Conservation (phyloP, 2,888 invertebrate genomes). For the Cepaea hortensis region DNA sequence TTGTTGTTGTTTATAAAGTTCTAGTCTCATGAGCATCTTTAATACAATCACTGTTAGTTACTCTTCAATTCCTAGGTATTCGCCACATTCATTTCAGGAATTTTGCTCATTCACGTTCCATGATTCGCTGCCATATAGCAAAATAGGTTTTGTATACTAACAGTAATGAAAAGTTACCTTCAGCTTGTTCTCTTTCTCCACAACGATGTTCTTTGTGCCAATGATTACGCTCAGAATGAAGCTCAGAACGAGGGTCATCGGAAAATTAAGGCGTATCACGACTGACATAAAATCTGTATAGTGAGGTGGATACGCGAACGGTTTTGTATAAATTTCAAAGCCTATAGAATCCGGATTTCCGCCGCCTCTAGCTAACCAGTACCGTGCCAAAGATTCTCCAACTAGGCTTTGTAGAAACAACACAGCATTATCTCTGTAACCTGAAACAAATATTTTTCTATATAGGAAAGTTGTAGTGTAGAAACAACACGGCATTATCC, state of each 20-base stretch:
- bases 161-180: conserved; percentile 61
- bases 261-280: conserved; percentile 83
- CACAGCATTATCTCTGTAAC: conserved; percentile 82
- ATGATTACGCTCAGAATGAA: conserved; percentile 88
- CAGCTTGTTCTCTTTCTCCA: conserved; percentile 83
- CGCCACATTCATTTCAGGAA: too few relatives aligned
- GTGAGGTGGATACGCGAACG: conserved; percentile 86
- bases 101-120: too few relatives aligned
- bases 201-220: conserved; percentile 84
- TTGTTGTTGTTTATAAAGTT: too few relatives aligned
- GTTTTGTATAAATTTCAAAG: conserved; percentile 78
- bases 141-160: too few relatives aligned
- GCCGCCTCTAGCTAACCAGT: conserved; percentile 38
- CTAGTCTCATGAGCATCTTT: too few relatives aligned
- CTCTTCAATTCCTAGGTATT: too few relatives aligned
- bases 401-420: conserved; percentile 81
- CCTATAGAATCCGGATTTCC: conserved; percentile 52
- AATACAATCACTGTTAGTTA: too few relatives aligned
- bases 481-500: conserved; percentile 82
- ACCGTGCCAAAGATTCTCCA: conserved; percentile 76
- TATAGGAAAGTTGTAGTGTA: too few relatives aligned
- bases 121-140: too few relatives aligned
- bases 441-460: conserved; percentile 73
- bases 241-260: conserved; percentile 87
- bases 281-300: conserved; percentile 83